Evolutionary conservation across 2,113 vertebrate species (phyloP).

Genomic region (Hemicordylus capensis): DNA sequence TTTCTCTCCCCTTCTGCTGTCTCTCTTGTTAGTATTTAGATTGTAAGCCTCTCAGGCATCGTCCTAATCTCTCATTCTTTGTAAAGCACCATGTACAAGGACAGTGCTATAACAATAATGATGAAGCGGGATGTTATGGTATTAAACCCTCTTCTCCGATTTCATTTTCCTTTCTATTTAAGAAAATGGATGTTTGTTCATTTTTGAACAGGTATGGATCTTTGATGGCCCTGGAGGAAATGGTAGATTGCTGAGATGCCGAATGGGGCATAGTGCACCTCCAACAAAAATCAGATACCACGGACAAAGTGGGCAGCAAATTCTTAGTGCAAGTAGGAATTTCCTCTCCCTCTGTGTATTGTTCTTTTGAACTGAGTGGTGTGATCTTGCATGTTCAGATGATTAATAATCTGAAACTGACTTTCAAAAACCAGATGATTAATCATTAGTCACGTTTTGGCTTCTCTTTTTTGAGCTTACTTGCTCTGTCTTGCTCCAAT

Average conservation of each 20-base stretch:
- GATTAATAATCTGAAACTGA: not conserved
- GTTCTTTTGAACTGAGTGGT: not conserved
- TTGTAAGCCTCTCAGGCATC: too few species aligned
- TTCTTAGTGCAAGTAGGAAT: constrained; percentile 90
- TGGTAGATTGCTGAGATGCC: constrained; percentile 84
- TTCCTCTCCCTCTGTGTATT: not conserved
- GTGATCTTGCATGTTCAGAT: not conserved
- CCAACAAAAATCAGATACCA: constrained; percentile 89
- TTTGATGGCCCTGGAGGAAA: constrained; percentile 91
- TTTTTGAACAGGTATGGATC: constrained; percentile 88
- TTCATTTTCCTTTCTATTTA: accelerated
- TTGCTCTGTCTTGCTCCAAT: not conserved
- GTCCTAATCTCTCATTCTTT: too few species aligned
- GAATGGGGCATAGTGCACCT: constrained; percentile 91
- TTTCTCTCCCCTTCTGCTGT: too few species aligned
- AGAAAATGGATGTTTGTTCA: not conserved
- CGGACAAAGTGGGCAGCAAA: constrained; percentile 89
- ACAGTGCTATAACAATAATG: not conserved
- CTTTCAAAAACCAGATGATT: not conserved
- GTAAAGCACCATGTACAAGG: not conserved
- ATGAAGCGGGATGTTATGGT: too few species aligned
- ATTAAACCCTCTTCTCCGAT: not conserved
- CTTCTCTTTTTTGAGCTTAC: not conserved
- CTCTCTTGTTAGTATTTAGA: too few species aligned
- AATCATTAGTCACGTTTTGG: not conserved